Evolutionary conservation across 2,888 invertebrate genomes (phyloP).

Genomic region (Oscheius onirici): DNA sequence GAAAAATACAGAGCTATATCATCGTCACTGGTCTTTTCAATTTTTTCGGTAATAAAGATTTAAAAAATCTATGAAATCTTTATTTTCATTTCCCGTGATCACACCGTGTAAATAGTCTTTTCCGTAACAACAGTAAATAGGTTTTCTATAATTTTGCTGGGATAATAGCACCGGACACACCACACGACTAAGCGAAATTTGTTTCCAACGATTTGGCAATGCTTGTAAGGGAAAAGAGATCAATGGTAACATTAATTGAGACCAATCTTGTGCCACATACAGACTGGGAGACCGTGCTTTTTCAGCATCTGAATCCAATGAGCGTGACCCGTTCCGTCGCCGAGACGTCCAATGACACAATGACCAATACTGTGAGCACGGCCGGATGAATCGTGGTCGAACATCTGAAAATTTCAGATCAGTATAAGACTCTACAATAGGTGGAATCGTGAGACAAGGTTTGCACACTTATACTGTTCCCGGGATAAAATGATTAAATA

Average conservation of each 20-base stretch:
- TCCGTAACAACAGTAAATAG: conserved; percentile 4
- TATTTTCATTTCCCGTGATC: conserved; percentile 12
- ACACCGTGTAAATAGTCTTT: conserved; percentile 19
- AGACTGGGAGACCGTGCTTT: conserved; percentile 63
- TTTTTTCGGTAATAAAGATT: background rate
- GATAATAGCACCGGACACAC: conserved; percentile 9
- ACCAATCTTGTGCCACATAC: conserved; percentile 62
- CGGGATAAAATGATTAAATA: too few relatives aligned
- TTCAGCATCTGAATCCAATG: conserved; percentile 70
- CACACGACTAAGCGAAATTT: background rate
- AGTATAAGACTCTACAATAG: too few relatives aligned
- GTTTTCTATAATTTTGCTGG: background rate
- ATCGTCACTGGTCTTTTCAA: background rate
- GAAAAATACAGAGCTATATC: background rate
- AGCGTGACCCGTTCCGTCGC: conserved; percentile 56
- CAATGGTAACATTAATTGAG: conserved; percentile 1
- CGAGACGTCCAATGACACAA: conserved; percentile 63
- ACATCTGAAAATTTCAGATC: conserved; percentile 50
- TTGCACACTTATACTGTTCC: too few relatives aligned
- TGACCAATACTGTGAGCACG: conserved; percentile 57
- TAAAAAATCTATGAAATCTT: background rate
- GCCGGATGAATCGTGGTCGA: conserved; percentile 49
- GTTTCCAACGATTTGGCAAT: background rate
- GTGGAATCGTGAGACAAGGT: too few relatives aligned
- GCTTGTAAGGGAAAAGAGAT: background rate